Evolutionary conservation across 2,113 vertebrate species (phyloP).

Genomic region (Nibea coibor): DNA sequence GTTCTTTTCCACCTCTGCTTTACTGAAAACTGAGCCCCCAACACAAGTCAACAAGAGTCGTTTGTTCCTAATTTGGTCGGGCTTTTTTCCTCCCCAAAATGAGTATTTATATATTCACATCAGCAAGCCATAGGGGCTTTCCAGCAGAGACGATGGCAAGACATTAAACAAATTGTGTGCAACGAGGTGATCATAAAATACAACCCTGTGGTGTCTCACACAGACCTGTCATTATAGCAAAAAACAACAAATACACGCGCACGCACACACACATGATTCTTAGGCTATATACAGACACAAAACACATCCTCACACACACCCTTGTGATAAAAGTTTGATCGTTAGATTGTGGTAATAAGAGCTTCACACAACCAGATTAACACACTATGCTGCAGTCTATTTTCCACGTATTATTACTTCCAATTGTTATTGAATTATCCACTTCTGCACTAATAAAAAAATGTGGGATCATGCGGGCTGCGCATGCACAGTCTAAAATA

Average conservation of each 20-base stretch:
- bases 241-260: conserved; percentile 65
- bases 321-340: conserved; percentile 30
- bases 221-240: conserved; percentile 81
- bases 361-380: conserved; percentile 53
- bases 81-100: conserved; percentile 68
- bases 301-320: conserved; percentile 55
- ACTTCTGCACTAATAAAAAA: conserved; percentile 32
- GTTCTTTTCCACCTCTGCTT: conserved; percentile 54
- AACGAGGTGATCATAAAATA: conserved; percentile 83
- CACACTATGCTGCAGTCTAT: conserved; percentile 43
- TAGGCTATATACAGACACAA: conserved; percentile 53
- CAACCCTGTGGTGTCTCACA: conserved; percentile 80
- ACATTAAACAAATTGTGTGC: conserved; percentile 83
- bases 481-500: conserved; percentile 29
- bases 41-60: conserved; percentile 72
- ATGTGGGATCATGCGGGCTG: conserved; percentile 24
- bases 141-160: conserved; percentile 85
- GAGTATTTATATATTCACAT: conserved; percentile 82
- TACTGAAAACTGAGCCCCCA: conserved; percentile 47
- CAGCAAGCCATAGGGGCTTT: conserved; percentile 79
- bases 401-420: conserved; percentile 50
- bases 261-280: conserved; percentile 42
- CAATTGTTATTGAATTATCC: conserved; percentile 45
- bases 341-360: conserved; percentile 44
- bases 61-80: conserved; percentile 78